Conservation (phyloP, 2,888 invertebrate species). For the Plagiodera versicolora region DNA sequence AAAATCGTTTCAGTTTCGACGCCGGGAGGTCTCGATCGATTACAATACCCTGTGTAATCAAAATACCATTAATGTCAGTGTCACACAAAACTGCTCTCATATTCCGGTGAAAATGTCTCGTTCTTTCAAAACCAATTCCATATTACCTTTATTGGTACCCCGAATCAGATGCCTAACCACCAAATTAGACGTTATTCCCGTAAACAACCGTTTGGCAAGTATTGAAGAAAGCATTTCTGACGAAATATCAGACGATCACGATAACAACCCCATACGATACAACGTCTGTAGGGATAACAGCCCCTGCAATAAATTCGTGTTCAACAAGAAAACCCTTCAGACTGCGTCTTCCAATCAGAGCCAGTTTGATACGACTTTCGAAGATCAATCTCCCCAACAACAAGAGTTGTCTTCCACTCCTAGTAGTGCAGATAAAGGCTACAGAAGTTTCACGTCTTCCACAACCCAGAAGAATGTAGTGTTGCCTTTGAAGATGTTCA, state of each 20-base stretch:
- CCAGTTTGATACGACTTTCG: not conserved
- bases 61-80: constrained; percentile 9
- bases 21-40: not conserved
- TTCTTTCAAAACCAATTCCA: constrained; percentile 11
- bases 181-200: constrained; percentile 14
- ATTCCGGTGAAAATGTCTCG: constrained; percentile 14
- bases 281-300: constrained; percentile 22
- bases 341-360: not conserved
- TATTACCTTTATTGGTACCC: not conserved
- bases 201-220: not conserved
- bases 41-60: not conserved
- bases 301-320: constrained; percentile 21
- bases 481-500: constrained; percentile 46
- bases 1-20: no score
- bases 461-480: constrained; percentile 47
- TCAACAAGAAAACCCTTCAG: constrained; percentile 13
- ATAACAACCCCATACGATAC: constrained; percentile 14
- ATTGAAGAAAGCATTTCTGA: not conserved
- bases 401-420: not conserved
- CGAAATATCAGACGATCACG: not conserved
- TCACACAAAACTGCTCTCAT: constrained; percentile 11
- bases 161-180: constrained; percentile 7
- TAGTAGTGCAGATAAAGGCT: constrained; percentile 22
- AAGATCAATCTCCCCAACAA: not conserved
- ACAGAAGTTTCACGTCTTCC: constrained; percentile 44